phyloP scores from a whole-genome alignment of 2,797 vertebrate genomes.

The Octomys mimax region DNA sequence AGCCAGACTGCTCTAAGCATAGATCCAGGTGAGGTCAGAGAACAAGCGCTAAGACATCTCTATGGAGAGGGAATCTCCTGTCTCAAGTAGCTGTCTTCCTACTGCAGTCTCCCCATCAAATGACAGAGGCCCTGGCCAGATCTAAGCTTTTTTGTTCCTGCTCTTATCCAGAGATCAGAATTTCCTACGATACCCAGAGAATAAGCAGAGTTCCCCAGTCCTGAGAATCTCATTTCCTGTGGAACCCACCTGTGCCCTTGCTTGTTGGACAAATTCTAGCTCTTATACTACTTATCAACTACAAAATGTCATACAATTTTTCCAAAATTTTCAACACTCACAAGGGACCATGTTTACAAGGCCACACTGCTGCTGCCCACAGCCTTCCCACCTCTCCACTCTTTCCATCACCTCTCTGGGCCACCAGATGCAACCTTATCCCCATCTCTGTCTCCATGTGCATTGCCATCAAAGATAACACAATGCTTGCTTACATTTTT shows the following conservation, averaged over 20 bases:
- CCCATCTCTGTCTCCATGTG: not conserved
- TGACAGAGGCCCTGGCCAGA: not conserved
- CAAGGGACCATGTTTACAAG: not conserved
- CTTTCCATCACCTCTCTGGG: not conserved
- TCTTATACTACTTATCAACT: not conserved
- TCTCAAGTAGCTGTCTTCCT: not conserved
- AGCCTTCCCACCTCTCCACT: not conserved
- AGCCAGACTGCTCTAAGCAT: not conserved
- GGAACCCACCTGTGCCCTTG: not conserved
- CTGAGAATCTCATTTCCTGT: not conserved
- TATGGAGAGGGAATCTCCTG: not conserved
- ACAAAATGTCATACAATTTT: not conserved
- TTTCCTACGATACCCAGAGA: not conserved
- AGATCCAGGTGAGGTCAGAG: not conserved
- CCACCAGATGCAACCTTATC: fast-evolving
- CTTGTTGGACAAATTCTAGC: not conserved
- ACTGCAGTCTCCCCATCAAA: not conserved
- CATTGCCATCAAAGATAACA: too few relatives aligned
- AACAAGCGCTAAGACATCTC: not conserved
- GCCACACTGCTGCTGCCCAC: not conserved
- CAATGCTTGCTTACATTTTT: too few relatives aligned
- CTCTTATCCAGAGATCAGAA: not conserved
- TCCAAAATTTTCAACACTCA: not conserved
- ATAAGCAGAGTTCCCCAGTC: not conserved
- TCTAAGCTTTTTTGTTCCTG: not conserved